Conservation (phyloP, 1,140 invertebrate genomes). For the Drosophila trapezifrons region DNA sequence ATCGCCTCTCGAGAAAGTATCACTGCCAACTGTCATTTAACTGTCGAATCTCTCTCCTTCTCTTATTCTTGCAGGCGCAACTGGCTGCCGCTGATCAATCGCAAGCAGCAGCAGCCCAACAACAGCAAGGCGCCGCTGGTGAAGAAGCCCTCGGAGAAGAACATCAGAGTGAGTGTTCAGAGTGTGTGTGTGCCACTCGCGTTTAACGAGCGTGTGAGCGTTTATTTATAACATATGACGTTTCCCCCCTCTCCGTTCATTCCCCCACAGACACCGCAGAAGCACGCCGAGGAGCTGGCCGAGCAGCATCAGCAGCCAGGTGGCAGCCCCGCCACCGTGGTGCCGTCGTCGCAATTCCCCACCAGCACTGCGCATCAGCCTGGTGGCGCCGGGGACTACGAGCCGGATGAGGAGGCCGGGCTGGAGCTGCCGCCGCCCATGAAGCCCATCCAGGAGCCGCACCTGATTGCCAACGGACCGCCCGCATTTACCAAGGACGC, state of each 20-base stretch:
- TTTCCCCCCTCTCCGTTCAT: constrained; percentile 5
- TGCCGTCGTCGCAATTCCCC: constrained; percentile 60
- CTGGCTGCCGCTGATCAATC: constrained; percentile 95
- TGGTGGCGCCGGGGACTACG: constrained; percentile 84
- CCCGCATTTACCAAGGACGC: constrained; percentile 85
- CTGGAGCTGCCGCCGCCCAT: constrained; percentile 96
- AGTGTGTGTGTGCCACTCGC: constrained; percentile 2
- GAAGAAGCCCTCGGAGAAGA: constrained; percentile 91
- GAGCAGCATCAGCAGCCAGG: constrained; percentile 54
- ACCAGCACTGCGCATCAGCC: constrained; percentile 57
- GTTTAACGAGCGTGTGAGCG: constrained; percentile 56
- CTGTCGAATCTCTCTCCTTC: constrained; percentile 8
- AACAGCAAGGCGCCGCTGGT: constrained; percentile 86
- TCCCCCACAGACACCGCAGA: constrained; percentile 65
- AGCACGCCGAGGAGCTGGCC: constrained; percentile 70
- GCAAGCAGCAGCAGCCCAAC: constrained; percentile 92
- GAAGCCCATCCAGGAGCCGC: constrained; percentile 94
- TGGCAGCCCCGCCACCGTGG: constrained; percentile 57
- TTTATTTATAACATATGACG: constrained; percentile 64
- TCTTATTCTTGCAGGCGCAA: constrained; percentile 87
- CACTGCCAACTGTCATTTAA: constrained; percentile 16
- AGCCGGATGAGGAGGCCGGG: constrained; percentile 91
- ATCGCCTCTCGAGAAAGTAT: constrained; percentile 22
- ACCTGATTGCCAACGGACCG: constrained; percentile 85
- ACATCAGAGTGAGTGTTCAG: constrained; percentile 88